Evolutionary conservation across 2,113 vertebrate genomes (phyloP).

Genomic region (Rhinoderma darwinii): DNA sequence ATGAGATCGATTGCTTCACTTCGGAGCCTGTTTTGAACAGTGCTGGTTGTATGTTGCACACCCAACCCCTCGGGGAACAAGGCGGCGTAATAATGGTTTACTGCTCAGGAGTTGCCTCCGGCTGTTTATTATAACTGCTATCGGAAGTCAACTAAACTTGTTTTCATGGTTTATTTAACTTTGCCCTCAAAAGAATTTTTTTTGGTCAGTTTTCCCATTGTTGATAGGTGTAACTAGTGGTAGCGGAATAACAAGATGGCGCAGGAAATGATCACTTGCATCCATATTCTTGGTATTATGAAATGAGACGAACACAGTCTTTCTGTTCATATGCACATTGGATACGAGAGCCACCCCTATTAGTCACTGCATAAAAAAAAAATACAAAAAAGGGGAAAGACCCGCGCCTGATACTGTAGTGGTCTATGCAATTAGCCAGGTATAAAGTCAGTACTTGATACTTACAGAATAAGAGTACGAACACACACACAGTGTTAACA

Average conservation of each 20-base stretch:
- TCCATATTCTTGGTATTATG: neutral
- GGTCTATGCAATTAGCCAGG: too few species aligned
- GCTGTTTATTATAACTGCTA: conserved; percentile 25
- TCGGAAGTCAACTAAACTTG: conserved; percentile 41
- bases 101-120: conserved; percentile 17
- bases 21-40: neutral
- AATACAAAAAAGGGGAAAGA: too few species aligned
- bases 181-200: conserved; percentile 1
- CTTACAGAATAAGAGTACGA: too few species aligned
- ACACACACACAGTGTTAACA: too few species aligned
- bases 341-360: neutral
- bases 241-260: neutral
- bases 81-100: conserved; percentile 19
- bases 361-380: neutral
- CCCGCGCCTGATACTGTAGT: too few species aligned
- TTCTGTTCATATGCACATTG: neutral
- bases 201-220: neutral
- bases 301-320: neutral
- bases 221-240: neutral
- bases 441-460: too few species aligned
- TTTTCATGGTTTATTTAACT: conserved; percentile 32
- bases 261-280: neutral
- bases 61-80: conserved; percentile 14
- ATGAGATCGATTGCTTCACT: neutral
- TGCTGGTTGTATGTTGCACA: neutral